Evolutionary conservation across 2,888 invertebrate species (phyloP).

Genomic region (Nephrocerus scutellatus): DNA sequence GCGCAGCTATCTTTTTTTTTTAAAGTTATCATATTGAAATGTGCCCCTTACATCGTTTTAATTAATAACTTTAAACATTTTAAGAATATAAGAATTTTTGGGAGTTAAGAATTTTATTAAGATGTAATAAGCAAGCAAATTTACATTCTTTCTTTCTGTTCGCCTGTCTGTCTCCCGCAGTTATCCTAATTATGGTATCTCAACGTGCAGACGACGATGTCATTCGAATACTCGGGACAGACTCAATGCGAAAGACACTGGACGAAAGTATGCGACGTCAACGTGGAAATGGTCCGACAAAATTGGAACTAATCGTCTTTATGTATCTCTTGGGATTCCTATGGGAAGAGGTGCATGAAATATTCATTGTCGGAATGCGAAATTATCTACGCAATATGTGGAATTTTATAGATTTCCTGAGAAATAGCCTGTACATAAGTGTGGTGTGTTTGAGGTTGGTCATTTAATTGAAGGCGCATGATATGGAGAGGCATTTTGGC

Average conservation of each 20-base stretch:
- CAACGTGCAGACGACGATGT: constrained; percentile 78
- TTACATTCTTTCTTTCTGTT: background rate
- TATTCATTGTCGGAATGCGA: constrained; percentile 78
- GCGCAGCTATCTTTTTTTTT: too few relatives aligned
- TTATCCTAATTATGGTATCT: constrained; percentile 84
- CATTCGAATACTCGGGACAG: constrained; percentile 65
- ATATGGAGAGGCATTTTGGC: too few relatives aligned
- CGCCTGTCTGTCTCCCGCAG: constrained; percentile 48
- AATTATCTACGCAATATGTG: constrained; percentile 87
- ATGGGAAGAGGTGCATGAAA: constrained; percentile 87
- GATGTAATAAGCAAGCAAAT: background rate
- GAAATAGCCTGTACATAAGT: constrained; percentile 77
- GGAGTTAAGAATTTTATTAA: constrained; percentile 3
- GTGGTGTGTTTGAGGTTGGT: constrained; percentile 57
- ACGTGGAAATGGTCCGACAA: constrained; percentile 78
- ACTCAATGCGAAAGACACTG: constrained; percentile 57
- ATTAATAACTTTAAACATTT: too few relatives aligned
- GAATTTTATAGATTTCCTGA: constrained; percentile 93
- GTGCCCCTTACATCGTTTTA: too few relatives aligned
- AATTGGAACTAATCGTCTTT: constrained; percentile 74
- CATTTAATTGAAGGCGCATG: background rate
- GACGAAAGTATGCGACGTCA: constrained; percentile 61
- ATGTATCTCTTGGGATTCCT: constrained; percentile 83
- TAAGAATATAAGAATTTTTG: constrained; percentile 3
- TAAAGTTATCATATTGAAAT: too few relatives aligned